Conservation (phyloP, 1,140 invertebrate genomes). For the Brachionus plicatilis region DNA sequence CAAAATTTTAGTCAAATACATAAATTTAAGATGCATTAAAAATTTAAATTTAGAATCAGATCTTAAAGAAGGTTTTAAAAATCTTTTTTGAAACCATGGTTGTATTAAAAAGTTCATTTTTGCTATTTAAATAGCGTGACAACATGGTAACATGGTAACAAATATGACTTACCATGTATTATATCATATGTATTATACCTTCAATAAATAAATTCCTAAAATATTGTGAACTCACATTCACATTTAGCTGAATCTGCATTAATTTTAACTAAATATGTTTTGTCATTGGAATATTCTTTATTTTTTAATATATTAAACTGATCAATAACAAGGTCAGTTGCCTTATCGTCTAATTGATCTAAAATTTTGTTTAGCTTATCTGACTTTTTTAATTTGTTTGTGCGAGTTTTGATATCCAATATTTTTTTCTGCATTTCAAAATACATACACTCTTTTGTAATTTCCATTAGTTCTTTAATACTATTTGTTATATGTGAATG, state of each 20-base stretch:
- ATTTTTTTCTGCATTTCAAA: neutral
- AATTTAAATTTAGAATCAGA: no score
- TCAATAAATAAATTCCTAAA: no score
- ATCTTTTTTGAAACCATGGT: neutral
- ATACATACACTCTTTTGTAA: neutral
- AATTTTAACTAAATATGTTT: no score
- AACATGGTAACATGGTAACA: neutral
- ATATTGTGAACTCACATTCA: neutral
- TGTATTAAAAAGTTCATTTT: neutral
- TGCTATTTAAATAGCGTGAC: no score
- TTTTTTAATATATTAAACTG: neutral
- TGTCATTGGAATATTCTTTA: neutral
- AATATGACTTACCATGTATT: no score
- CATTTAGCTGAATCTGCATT: neutral
- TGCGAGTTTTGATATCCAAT: neutral
- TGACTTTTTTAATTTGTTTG: neutral
- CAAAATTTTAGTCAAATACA: slow-evolving; percentile 6
- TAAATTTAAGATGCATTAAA: neutral
- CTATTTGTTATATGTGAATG: neutral
- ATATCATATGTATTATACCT: no score
- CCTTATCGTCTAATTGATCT: neutral
- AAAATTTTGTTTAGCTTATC: neutral
- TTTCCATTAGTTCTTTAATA: neutral
- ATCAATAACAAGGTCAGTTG: no score
- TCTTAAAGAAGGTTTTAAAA: neutral